Evolutionary conservation across 2,888 invertebrate genomes (phyloP), one percentile per base, ranked within the genome.

Genomic region (Cheilosia impressa): DNA sequence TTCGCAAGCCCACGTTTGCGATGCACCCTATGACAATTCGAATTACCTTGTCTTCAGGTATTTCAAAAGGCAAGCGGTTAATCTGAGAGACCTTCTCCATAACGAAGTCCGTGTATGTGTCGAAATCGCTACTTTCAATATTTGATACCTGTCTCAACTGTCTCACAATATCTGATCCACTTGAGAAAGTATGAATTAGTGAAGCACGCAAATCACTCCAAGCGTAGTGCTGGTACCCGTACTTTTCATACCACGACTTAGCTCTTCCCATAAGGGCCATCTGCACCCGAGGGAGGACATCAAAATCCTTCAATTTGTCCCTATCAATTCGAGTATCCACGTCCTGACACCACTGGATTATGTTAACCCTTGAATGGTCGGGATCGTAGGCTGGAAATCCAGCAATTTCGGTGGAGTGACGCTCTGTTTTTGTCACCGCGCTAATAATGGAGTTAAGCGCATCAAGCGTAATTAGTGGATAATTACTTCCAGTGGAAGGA

Each of bases 1-100:
- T 76, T 34, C 66, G 45, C 10, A 76, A 41, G 47, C 50, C 47
- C 4, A 55, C 50, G 17, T 76, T 53, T 13, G 58, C 38, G 15
- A 15, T 63, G 17, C 62, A n/a, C 13, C n/a, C 43, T 43, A 43
- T 43, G 43, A 27, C 27, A 27, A 27, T 43, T 43, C n/a, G 43
- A 27, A 27, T n/a, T 43, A 17, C 7, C 47, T 45, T 27, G 27
- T 17, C 13, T 13, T 63, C 34, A 55, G 6, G 31, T 31, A 15
- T 43, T 43, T 43, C 43, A 43, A 13, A 43, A 4, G 13, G 43
- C n/a, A 13, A 15, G 27, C 27, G 5, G 27, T n/a, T n/a, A n/a
- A n/a, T n/a, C n/a, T n/a, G n/a, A n/a, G n/a, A n/a, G n/a, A n/a
- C n/a, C n/a, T n/a, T n/a, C n/a, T n/a, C n/a, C n/a, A n/a, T n/a